Base-by-base conservation (phyloP, 1,140 invertebrate species). In the Xylocopa sonorina region DNA sequence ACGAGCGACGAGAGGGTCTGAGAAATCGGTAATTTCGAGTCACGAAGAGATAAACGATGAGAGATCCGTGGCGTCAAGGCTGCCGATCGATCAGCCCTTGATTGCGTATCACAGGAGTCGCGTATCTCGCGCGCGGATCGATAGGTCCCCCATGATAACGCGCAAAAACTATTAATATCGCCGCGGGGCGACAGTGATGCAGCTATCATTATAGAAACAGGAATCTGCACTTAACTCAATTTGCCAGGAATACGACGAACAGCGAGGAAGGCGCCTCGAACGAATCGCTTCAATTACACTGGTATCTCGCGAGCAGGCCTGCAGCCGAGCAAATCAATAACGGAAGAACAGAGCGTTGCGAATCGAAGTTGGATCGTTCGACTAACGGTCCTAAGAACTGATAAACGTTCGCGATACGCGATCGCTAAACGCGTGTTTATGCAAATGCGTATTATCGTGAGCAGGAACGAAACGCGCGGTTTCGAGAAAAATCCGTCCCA, bases 141-240 rank as follows among this genome's bases (percentile, higher is more conserved):
- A 43, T 29, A 14, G 6, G 38, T 58, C 38, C 18, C 14, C 9
- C 18, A 9, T 10, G 63, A 66, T 66, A 66, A 66, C 38, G 63
- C 10, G 43, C 27, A 66, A 16, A 74, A 64, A 41, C 9, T 16
- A 50, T 38, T 58, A 77, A 69, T 50, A 58, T 21, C n/a, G 29
- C 27, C 34, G 41, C 55, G 21, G 32, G n/a, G 18, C 9, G 46
- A 3, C 50, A 29, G 38, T 24, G 51, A 68, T 68, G 53, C 41
- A 69, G 74, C 74, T 69, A 58, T 77, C 64, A 69, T 77, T 55
- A 67, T 41, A 16, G 51, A 46, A 69, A 77, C 74, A 77, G 50
- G 74, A 27, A 69, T 77, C 74, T 32, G 64, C 66, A 77, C 74
- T 77, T 77, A 77, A 77, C 53, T 77, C 66, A 41, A 77, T 69